Evolutionary conservation across 2,113 vertebrate species (phyloP).

Genomic region (Leptobrachium ailaonicum): DNA sequence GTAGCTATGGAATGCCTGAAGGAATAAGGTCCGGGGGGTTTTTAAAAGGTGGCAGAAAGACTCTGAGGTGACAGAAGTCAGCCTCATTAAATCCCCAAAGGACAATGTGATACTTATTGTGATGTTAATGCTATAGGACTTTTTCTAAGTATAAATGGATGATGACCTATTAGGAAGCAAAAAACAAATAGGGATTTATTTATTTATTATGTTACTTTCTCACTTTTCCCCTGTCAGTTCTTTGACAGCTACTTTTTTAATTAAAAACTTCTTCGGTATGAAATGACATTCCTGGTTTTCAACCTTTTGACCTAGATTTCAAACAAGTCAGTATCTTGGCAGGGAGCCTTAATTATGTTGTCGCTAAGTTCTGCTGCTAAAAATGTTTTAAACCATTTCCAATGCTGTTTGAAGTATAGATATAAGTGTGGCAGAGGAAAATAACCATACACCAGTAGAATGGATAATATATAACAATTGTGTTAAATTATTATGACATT

Average conservation of each 20-base stretch:
- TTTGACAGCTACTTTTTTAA: constrained; percentile 28
- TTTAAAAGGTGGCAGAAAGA: constrained; percentile 18
- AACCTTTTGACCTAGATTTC: constrained; percentile 18
- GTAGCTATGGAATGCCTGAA: constrained; percentile 22
- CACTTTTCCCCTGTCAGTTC: neutral
- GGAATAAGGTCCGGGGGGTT: constrained; percentile 8
- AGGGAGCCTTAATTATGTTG: constrained; percentile 11
- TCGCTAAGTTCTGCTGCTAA: neutral
- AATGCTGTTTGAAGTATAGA: no score
- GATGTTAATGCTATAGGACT: constrained; percentile 26
- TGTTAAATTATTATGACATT: no score
- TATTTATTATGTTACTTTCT: constrained; percentile 21
- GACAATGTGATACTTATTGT: constrained; percentile 14
- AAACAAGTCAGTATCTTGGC: constrained; percentile 14
- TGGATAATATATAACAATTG: no score
- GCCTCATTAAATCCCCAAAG: constrained; percentile 43
- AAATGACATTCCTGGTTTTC: neutral
- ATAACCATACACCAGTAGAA: no score
- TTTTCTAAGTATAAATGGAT: constrained; percentile 9
- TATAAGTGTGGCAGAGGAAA: no score
- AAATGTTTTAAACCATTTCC: neutral
- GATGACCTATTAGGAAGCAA: constrained; percentile 19
- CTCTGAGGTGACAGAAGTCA: constrained; percentile 46
- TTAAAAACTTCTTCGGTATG: neutral
- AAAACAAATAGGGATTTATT: constrained; percentile 22